phyloP scores from a whole-genome alignment of 2,113 vertebrate species.

The Pyxicephalus adspersus region DNA sequence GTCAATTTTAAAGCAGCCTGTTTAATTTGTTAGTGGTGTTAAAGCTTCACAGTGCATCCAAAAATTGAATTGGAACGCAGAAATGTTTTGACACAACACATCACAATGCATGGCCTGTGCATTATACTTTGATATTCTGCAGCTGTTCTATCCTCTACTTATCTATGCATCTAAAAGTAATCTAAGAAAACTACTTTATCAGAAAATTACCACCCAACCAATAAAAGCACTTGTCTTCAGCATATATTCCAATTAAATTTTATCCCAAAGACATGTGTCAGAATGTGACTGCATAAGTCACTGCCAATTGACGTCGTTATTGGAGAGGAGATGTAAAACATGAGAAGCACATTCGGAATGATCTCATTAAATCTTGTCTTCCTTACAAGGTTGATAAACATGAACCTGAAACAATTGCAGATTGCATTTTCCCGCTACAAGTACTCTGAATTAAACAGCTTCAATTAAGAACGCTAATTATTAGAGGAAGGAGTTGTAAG shows the following conservation, averaged over 20 bases:
- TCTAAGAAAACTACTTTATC: too few species aligned
- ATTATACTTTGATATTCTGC: too few species aligned
- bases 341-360: neutral
- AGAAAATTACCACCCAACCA: too few species aligned
- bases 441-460: neutral
- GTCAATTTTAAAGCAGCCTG: too few species aligned
- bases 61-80: too few species aligned
- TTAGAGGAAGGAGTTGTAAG: neutral
- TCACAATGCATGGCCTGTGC: too few species aligned
- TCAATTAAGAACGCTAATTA: conserved; percentile 31
- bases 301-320: neutral
- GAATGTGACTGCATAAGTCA: neutral
- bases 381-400: neutral
- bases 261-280: neutral
- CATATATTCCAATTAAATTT: conserved; percentile 1
- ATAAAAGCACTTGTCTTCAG: neutral
- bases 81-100: too few species aligned
- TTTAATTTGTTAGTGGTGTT: too few species aligned
- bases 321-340: neutral
- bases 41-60: too few species aligned
- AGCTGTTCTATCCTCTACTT: too few species aligned
- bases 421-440: neutral
- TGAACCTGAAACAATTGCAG: conserved; percentile 1
- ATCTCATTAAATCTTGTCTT: conserved; percentile 4
- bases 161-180: too few species aligned